Base-by-base conservation (phyloP, 1,140 invertebrate species). In the Diplogasteroides magnus region DNA sequence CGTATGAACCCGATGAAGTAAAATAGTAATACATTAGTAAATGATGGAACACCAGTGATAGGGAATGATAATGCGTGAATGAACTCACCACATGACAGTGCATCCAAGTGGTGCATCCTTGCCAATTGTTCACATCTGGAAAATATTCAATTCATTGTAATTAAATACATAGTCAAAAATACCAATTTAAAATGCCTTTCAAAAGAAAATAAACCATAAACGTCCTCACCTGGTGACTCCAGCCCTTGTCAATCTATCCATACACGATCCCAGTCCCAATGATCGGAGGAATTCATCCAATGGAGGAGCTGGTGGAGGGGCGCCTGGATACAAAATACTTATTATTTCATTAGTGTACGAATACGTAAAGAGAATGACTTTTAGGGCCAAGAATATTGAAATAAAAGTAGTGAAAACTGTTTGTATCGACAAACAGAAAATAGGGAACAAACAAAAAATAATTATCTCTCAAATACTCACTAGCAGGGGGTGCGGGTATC, bases 261-360 rank as follows among this genome's bases (percentile, higher is more conserved):
- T 55, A 0, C 48, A 31, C 3, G 67, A 64, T 19, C 57, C 37
- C 27, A 72, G 31, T 13, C 70, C 64, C 11, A 72, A 32, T 29
- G 68, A 68, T 31, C 64, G 25, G 1, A 72, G 32, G 31, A 72
- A 72, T 31, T 72, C 70, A 26, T 63, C 70, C 1, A 72, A 48
- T 19, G 67, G 48, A 56, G 70, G 70, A 37, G 61, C 61, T 26
- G 62, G 65, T 59, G 65, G 68, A 0, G 70, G 70, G 14, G 64
- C 32, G 28, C 55, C 63, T 3, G 29, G 60, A 15, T 14, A 28
- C 15, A 15, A 25, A 61, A 61, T 61, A 19, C 15, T 15, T 25
- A 61, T 61, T 19, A 15, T 61, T 15, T 19, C 28, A 64, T 14
- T 0, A 31, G 0, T 0, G 27, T 31, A 23, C 32, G 14, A 1